Evolutionary conservation across 2,888 invertebrate species (phyloP).

Genomic region (Apamea sordens): DNA sequence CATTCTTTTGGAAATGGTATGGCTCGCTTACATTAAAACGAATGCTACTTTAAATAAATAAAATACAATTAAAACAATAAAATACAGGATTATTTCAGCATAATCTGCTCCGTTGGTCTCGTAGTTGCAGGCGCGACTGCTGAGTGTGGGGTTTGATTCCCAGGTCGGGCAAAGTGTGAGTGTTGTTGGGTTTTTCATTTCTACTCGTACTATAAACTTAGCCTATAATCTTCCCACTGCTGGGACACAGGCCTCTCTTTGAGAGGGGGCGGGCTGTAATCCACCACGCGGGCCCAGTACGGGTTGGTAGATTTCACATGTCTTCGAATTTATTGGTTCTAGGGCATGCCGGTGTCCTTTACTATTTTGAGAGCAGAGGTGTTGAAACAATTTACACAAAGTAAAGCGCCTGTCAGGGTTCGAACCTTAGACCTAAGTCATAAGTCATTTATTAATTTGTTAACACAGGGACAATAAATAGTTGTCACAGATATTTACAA

Average conservation of each 20-base stretch:
- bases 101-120: neutral
- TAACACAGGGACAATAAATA: too few species aligned
- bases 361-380: neutral
- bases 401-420: neutral
- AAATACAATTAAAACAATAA: neutral
- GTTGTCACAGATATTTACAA: too few species aligned
- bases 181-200: neutral
- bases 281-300: neutral
- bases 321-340: neutral
- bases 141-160: neutral
- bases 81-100: neutral
- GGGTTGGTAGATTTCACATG: neutral
- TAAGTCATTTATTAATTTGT: too few species aligned
- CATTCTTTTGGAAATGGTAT: neutral
- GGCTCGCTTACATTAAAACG: neutral
- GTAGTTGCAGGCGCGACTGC: neutral
- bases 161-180: neutral
- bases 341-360: neutral
- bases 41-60: neutral
- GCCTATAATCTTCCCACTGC: neutral
- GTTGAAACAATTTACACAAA: neutral
- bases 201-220: neutral
- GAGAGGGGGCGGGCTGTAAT: too few species aligned
- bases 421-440: neutral
- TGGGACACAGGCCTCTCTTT: neutral